Conservation (phyloP, 2,888 invertebrate species). For the Odontocolon sp. region DNA sequence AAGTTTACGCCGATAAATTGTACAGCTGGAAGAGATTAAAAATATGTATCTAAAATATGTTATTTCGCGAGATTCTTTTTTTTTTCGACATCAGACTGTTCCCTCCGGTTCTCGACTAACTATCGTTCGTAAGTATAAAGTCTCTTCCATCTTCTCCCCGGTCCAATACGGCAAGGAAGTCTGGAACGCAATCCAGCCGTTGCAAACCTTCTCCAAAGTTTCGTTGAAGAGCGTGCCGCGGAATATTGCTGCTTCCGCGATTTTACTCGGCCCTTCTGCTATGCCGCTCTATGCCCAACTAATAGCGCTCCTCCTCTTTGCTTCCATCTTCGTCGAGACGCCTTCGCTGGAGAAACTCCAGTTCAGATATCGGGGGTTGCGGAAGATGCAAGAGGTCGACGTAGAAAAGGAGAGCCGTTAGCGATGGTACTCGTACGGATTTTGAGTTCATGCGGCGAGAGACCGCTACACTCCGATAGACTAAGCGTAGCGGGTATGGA, state of each 20-base stretch:
- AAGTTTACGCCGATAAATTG: too few relatives aligned
- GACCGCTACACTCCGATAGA: background rate
- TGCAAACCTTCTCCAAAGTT: conserved; percentile 34
- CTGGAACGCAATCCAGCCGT: conserved; percentile 32
- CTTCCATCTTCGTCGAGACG: conserved; percentile 18
- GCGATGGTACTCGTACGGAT: conserved; percentile 28
- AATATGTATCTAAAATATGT: too few relatives aligned
- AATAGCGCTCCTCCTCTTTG: conserved; percentile 5
- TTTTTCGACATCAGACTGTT: too few relatives aligned
- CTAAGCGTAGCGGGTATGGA: background rate
- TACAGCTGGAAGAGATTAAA: too few relatives aligned
- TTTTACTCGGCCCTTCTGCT: conserved; percentile 36
- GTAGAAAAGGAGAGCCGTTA: conserved; percentile 42
- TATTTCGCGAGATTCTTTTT: too few relatives aligned
- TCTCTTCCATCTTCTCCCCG: background rate
- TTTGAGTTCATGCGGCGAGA: background rate
- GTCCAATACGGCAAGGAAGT: conserved; percentile 10
- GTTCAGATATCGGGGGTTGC: conserved; percentile 32
- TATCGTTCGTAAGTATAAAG: background rate
- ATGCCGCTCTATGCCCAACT: conserved; percentile 1
- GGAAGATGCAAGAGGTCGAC: conserved; percentile 31
- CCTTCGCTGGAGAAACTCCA: conserved; percentile 39
- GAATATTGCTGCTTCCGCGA: conserved; percentile 55
- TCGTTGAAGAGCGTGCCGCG: conserved; percentile 26
- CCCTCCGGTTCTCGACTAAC: background rate